Base-by-base conservation (phyloP, 1,140 invertebrate genomes). In the Musca vetustissima region DNA sequence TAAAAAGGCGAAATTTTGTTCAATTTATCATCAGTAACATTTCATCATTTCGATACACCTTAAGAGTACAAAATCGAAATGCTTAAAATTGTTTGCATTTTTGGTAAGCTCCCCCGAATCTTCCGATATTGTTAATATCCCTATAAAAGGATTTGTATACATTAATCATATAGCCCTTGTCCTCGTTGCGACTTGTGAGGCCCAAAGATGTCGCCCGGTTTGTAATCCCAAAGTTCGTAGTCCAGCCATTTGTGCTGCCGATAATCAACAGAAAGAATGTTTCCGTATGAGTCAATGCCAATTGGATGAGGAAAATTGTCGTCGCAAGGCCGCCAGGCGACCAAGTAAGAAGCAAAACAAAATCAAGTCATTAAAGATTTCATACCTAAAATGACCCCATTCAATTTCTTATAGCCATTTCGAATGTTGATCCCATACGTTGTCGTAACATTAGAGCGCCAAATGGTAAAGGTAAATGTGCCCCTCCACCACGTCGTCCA, bases 391-490 rank as follows among this genome's bases (percentile, higher is more conserved):
- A n/a, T n/a, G n/a, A n/a, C n/a, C 4, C 14, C 19, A 52, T 22
- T 1, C 14, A 19, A 52, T 52, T 21, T 21, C 21, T 52, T 22
- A 4, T 52, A 19, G 36, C 36, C 36, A 43, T 43, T 43, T 43
- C 36, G 6, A 43, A 43, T 43, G 36, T 43, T 13, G 36, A 43
- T 43, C 36, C 36, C 1, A 43, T 52, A 25, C 64, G 49, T 49
- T 66, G 64, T n/a, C 43, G 64, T 50, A 28, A 48, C 17, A 66
- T 66, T 21, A 66, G 25, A n/a, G 19, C 36, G 17, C 17, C 47
- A n/a, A 66, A 32, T 25, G 47, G 64, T 11, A n/a, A 48, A 11
- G 43, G 43, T 52, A 66, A 52, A 66, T 66, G 64, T 52, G 47
- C 49, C 14, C 36, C 21, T 13, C 49, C 49, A 19, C 1, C 21